A percentile compares a stretch with the other conserved stretches of the same genome.
These are phyloP conservation scores for Heterochromis multidens DNA, from an alignment of 2,113 vertebrate genomes.

Conservation along the genomic window DNA sequence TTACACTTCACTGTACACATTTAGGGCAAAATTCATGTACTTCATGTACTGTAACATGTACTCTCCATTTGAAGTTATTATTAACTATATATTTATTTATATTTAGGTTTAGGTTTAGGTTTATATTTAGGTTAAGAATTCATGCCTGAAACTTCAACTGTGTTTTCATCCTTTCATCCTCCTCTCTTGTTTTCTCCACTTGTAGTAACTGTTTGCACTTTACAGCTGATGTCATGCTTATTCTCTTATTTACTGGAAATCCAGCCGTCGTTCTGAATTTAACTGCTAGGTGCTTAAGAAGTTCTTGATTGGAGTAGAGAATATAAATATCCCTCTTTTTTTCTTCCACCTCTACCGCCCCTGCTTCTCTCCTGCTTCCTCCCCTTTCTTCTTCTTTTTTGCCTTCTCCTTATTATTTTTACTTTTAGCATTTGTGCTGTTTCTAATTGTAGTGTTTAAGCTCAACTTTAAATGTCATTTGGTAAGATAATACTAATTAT, in stretches of 20 bases:
- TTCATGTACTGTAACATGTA: too few relatives aligned
- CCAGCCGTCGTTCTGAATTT: slow-evolving; percentile 25
- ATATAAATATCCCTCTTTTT: slow-evolving; percentile 32
- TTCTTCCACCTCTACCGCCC: not conserved
- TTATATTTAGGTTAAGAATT: not conserved
- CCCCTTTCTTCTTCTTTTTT: not conserved
- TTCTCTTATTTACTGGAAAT: slow-evolving; percentile 31
- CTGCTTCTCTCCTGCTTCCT: not conserved
- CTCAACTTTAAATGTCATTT: not conserved
- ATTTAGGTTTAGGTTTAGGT: not conserved
- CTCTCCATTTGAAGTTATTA: not conserved
- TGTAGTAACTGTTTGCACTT: slow-evolving; percentile 9
- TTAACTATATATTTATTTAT: not conserved
- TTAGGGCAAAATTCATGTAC: not conserved
- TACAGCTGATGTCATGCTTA: slow-evolving; percentile 11
- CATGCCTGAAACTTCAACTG: not conserved
- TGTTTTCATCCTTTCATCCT: not conserved
- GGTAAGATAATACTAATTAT: not conserved
- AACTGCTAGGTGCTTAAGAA: slow-evolving; percentile 15
- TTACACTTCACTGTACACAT: not conserved
- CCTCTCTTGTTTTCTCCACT: not conserved
- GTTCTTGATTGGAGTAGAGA: slow-evolving; percentile 37
- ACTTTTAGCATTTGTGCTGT: not conserved
- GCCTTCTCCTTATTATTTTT: not conserved
- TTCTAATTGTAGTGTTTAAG: not conserved